Base-by-base conservation (phyloP, 2,888 invertebrate species). In the Spodoptera littoralis region DNA sequence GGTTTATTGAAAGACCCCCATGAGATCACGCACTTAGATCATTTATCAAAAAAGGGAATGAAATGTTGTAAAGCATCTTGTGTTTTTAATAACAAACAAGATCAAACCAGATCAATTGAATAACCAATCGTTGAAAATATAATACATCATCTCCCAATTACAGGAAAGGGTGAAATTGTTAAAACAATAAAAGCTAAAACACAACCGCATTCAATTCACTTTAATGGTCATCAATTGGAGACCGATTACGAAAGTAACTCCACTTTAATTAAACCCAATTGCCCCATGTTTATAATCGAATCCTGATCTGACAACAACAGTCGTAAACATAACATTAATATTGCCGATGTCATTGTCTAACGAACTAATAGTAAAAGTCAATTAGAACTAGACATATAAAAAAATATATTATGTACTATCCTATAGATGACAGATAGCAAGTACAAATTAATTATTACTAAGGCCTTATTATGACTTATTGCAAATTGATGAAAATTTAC, bases 261-360 rank as follows among this genome's bases (percentile, higher is more conserved):
- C 84, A 71, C 78, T 84, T 85, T 88, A 88, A 91, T 91, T 88
- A 87, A 86, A 84, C 81, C 65, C 90, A 89, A 89, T 91, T 86
- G 87, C 70, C 70, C 72, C 76, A 80, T 82, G 77, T 57, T 80
- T 76, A 70, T 85, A 81, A 83, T 82, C 84, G 71, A 63, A 78
- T 80, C 71, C 72, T 61, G 67, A 74, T 77, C 63, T 61, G 66
- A 73, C 71, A 74, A 76, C 57, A 77, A 71, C 54, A 68, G 55
- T 60, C 18, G 48, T 53, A 54, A 60, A 66, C 36, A 36, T 46
- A 48, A 42, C 9, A 47, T 30, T 51, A 53, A 51, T 45, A 55
- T 27, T 36, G 9, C 36, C 36, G 36, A 36, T 36, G 36, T 36
- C 36, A 9, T 36, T 36, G 36, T 36, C 36, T 36, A 6, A 36